Base-by-base conservation (phyloP, 2,888 invertebrate species). In the Willowsia nigromaculata region DNA sequence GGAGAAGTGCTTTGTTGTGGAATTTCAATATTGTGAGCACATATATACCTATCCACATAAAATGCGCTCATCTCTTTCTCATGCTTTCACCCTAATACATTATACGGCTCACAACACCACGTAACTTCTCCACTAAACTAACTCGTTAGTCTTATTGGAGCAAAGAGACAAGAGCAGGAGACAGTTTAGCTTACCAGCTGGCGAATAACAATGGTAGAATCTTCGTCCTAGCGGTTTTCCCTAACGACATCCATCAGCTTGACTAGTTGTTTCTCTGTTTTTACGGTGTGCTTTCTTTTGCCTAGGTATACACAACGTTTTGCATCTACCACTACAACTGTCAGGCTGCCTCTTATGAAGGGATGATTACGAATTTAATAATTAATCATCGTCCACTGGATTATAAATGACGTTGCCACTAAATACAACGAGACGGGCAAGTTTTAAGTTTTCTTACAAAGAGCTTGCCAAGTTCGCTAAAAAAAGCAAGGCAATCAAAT, bases 361-460 rank as follows among this genome's bases (percentile, higher is more conserved):
- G 18, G 82, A 82, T 71, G 71, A 84, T 84, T 84, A 84, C 71
- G 71, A 84, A 84, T 71, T 84, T 71, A 84, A 84, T 84, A 84
- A 84, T 84, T 84, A 84, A 84, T 84, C 84, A 84, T 71, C 71
- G 71, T 71, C 71, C 84, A 56, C 82, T 82, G 40, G 43, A 82
- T 82, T 82, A 84, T 84, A 84, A 84, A 84, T 71, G 84, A 71
- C 37, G 37, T 15, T 22, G 22, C 53, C 22, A 47, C 53, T 37
- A 71, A 84, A 71, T 84, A 37, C 50, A 22, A 71, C 37, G 40
- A 37, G 33, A 18, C 68, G 18, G 40, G 68, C 30, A 62, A 62
- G 62, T 33, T 78, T 78, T 62, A 62, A 62, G 62, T 33, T 78
- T 78, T 62, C 27, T 25, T 30, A 18, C 53, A 50, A 56, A 80